Conservation (phyloP, 2,888 invertebrate genomes). For the Microctonus hyperodae region DNA sequence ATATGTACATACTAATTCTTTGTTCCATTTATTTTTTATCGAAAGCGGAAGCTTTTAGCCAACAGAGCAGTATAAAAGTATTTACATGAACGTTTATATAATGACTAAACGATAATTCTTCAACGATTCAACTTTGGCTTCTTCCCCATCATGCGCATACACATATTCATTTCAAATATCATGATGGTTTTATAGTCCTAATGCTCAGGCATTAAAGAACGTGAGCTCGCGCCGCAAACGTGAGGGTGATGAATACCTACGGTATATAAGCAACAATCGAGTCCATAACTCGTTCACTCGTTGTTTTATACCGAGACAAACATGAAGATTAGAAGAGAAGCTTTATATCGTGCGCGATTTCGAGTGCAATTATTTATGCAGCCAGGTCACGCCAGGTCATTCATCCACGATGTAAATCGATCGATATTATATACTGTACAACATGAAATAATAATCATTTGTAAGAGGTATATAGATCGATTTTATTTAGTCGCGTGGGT, state of each 20-base stretch:
- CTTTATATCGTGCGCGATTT: slow-evolving; percentile 7
- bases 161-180: background rate
- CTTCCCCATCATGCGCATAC: background rate
- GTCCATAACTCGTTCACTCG: slow-evolving; percentile 14
- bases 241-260: background rate
- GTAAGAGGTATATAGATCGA: background rate
- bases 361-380: slow-evolving; percentile 46
- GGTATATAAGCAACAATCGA: background rate
- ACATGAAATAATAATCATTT: slow-evolving; percentile 26
- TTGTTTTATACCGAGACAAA: background rate
- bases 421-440: slow-evolving; percentile 48
- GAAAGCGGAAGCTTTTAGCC: background rate
- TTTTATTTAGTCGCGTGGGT: background rate
- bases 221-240: background rate
- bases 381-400: slow-evolving; percentile 54
- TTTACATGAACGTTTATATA: background rate
- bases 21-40: background rate
- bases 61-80: background rate
- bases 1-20: background rate
- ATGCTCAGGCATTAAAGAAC: background rate
- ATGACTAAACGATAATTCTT: slow-evolving; percentile 15
- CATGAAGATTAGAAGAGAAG: slow-evolving; percentile 3
- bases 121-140: slow-evolving; percentile 3
- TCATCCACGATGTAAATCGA: slow-evolving; percentile 48
- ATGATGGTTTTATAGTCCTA: background rate